These are phyloP conservation scores for Tanytarsus gracilentus DNA, from an alignment of 2,888 invertebrate species.

Conservation along the genomic window DNA sequence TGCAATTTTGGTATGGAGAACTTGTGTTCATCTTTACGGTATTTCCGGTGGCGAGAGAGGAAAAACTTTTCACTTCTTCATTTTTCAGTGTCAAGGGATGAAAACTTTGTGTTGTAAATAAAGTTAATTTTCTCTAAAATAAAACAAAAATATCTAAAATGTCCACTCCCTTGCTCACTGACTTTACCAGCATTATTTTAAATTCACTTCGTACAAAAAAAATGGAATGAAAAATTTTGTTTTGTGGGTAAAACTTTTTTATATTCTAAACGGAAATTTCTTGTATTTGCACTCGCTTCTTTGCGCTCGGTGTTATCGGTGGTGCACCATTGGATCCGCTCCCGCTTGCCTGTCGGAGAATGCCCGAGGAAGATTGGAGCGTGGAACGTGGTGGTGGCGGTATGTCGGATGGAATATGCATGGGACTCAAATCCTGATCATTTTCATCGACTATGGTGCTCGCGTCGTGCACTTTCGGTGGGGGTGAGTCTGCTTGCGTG, in stretches of 20 bases:
- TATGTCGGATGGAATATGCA: constrained; percentile 47
- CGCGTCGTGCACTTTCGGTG: constrained; percentile 31
- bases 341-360: constrained; percentile 46
- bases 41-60: not conserved
- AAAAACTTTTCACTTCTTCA: too few relatives aligned
- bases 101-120: too few relatives aligned
- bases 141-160: too few relatives aligned
- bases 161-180: too few relatives aligned
- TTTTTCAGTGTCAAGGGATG: too few relatives aligned
- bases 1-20: not conserved
- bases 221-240: too few relatives aligned
- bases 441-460: constrained; percentile 32
- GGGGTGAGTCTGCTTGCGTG: constrained; percentile 32
- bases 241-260: not conserved
- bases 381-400: constrained; percentile 52
- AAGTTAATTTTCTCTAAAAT: too few relatives aligned
- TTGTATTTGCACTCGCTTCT: constrained; percentile 86
- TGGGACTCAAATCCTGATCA: constrained; percentile 43
- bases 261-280: constrained; percentile 71
- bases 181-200: too few relatives aligned
- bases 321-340: constrained; percentile 39
- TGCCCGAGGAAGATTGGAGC: constrained; percentile 48
- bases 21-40: not conserved
- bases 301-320: constrained; percentile 58
- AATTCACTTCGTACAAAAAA: too few relatives aligned